phyloP scores from a whole-genome alignment of 2,888 invertebrate genomes.

The Apotomis capreana region DNA sequence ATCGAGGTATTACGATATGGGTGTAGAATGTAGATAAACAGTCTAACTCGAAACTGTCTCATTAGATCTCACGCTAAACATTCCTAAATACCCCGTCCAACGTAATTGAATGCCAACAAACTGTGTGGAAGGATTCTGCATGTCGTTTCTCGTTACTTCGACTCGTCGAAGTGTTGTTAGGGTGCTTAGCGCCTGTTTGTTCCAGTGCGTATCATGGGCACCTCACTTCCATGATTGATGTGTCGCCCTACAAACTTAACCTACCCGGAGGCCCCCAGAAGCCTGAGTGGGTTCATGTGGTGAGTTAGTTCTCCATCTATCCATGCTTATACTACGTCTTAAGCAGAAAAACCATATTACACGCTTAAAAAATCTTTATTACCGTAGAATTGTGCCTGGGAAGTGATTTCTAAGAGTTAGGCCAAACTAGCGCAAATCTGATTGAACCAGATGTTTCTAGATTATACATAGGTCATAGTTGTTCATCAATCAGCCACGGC shows the following conservation, averaged over 20 bases:
- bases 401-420: too few species aligned
- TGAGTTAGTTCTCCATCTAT: conserved; percentile 77
- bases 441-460: too few species aligned
- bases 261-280: conserved; percentile 92
- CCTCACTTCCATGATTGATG: conserved; percentile 96
- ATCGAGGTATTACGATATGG: too few species aligned
- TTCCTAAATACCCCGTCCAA: conserved; percentile 30
- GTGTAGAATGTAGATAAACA: too few species aligned
- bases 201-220: conserved; percentile 99
- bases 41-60: neutral
- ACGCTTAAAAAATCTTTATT: too few species aligned
- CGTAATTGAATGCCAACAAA: conserved; percentile 40
- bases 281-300: conserved; percentile 94
- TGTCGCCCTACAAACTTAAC: conserved; percentile 99
- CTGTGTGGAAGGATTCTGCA: conserved; percentile 41
- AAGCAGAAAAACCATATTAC: too few species aligned
- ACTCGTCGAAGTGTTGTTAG: conserved; percentile 69
- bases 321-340: neutral
- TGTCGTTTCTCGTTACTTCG: conserved; percentile 58
- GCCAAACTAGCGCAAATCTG: too few species aligned
- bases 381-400: too few species aligned
- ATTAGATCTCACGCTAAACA: conserved; percentile 15
- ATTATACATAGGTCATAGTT: too few species aligned
- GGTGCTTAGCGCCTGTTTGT: conserved; percentile 84
- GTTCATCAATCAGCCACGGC: too few species aligned